phyloP scores from a whole-genome alignment of 2,888 invertebrate genomes.

The Pandemis cinnamomeana region DNA sequence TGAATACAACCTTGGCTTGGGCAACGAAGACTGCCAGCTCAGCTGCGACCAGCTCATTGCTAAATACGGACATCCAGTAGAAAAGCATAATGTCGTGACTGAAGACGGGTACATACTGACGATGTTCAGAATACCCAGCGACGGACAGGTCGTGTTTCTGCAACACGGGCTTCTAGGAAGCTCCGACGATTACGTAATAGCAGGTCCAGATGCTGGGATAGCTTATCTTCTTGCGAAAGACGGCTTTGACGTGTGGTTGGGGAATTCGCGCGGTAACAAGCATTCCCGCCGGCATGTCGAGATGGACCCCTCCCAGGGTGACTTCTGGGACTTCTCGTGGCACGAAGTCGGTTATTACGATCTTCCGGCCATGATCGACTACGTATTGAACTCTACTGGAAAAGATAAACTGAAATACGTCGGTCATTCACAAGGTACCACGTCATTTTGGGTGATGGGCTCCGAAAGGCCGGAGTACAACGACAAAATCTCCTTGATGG shows the following conservation, averaged over 20 bases:
- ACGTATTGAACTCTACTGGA: slow-evolving; percentile 82
- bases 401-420: slow-evolving; percentile 85
- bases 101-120: slow-evolving; percentile 64
- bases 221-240: slow-evolving; percentile 82
- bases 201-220: slow-evolving; percentile 62
- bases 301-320: slow-evolving; percentile 62
- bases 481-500: slow-evolving; percentile 79
- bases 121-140: slow-evolving; percentile 63
- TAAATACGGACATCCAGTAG: slow-evolving; percentile 63
- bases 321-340: slow-evolving; percentile 90
- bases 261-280: slow-evolving; percentile 90
- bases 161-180: slow-evolving; percentile 71
- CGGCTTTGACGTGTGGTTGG: slow-evolving; percentile 91
- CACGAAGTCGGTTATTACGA: slow-evolving; percentile 92
- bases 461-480: slow-evolving; percentile 83
- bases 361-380: slow-evolving; percentile 91
- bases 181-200: slow-evolving; percentile 67
- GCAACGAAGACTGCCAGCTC: slow-evolving; percentile 61
- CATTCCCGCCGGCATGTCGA: slow-evolving; percentile 84
- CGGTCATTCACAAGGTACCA: slow-evolving; percentile 89
- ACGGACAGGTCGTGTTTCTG: slow-evolving; percentile 63
- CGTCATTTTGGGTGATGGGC: slow-evolving; percentile 84
- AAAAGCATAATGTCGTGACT: slow-evolving; percentile 59
- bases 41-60: slow-evolving; percentile 53
- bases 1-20: slow-evolving; percentile 52